These are phyloP conservation scores for Steatornis caripensis DNA, from an alignment of 2,113 vertebrate genomes.

Conservation along the genomic window DNA sequence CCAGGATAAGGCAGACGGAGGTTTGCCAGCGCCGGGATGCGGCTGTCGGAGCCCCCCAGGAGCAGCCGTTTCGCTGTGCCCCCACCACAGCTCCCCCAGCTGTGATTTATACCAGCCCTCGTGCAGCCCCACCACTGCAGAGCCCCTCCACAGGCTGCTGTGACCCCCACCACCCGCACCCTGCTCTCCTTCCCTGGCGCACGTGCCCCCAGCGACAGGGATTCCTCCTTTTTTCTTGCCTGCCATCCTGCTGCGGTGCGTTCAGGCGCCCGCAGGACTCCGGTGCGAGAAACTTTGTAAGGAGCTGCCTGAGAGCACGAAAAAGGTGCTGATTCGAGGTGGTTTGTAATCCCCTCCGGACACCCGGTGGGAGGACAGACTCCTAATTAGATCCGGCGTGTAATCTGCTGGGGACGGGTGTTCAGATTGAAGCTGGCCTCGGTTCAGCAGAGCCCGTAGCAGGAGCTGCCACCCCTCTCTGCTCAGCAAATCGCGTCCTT, in stretches of 20 bases:
- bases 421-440: not conserved
- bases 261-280: not conserved
- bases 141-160: no score
- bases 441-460: not conserved
- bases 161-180: accelerated
- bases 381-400: not conserved
- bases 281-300: not conserved
- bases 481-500: not conserved
- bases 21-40: not conserved
- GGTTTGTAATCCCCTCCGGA: not conserved
- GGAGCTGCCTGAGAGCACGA: not conserved
- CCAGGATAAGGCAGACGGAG: not conserved
- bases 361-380: not conserved
- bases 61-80: not conserved
- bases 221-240: not conserved
- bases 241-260: not conserved
- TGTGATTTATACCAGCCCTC: not conserved
- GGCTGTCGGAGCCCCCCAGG: not conserved
- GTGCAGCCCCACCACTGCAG: not conserved
- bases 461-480: not conserved
- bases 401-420: not conserved
- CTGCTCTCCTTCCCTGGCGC: not conserved
- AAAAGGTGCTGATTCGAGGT: accelerated
- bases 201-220: accelerated
- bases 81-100: not conserved